These are phyloP conservation scores for Tokudaia tokunoshimensis DNA, from an alignment of 2,797 vertebrate species.

Conservation along the genomic window DNA sequence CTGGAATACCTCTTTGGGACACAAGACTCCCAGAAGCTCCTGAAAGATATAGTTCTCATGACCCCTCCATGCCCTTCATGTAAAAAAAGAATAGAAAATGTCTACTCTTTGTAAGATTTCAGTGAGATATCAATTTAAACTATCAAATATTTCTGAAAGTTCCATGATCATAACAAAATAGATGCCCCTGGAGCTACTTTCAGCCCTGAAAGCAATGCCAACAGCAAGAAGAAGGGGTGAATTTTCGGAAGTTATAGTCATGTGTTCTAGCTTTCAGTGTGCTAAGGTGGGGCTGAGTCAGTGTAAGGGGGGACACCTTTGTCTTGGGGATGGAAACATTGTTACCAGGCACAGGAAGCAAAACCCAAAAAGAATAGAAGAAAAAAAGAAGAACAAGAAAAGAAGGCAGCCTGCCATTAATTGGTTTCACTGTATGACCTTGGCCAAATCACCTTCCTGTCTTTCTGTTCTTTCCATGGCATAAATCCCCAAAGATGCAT, in stretches of 20 bases:
- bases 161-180: slow-evolving; percentile 17
- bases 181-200: background rate
- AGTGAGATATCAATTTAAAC: background rate
- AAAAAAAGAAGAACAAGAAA: no score
- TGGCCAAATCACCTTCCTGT: background rate
- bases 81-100: background rate
- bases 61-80: background rate
- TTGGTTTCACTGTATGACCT: background rate
- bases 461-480: background rate
- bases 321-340: background rate
- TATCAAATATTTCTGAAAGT: background rate
- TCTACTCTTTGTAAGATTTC: background rate
- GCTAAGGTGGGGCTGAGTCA: background rate
- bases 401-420: background rate
- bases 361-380: background rate
- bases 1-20: background rate
- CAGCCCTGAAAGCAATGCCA: background rate
- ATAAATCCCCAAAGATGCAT: background rate
- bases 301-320: background rate
- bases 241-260: background rate
- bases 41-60: background rate
- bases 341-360: background rate
- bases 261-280: background rate
- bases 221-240: background rate
- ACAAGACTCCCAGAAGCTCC: background rate